These are phyloP conservation scores for Hybos culiciformis DNA, from an alignment of 2,888 invertebrate species.

Conservation along the genomic window DNA sequence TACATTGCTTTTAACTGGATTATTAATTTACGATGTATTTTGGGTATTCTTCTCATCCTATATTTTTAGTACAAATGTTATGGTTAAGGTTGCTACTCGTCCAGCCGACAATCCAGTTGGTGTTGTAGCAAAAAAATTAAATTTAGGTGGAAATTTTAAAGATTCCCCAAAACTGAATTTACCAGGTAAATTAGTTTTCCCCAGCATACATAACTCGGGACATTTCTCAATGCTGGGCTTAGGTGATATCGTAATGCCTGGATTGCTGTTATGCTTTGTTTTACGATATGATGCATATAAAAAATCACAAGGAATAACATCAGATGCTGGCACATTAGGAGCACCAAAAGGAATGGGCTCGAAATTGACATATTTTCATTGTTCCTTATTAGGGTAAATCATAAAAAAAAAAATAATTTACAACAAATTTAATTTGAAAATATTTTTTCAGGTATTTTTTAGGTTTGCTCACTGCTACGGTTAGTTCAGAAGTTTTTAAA, in stretches of 20 bases:
- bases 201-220: conserved; percentile 89
- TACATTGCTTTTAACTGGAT: conserved; percentile 81
- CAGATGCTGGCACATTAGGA: conserved; percentile 43
- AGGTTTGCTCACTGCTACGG: conserved; percentile 90
- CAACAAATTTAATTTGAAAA: neutral
- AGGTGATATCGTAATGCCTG: conserved; percentile 90
- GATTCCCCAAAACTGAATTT: conserved; percentile 91
- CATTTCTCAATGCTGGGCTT: conserved; percentile 93
- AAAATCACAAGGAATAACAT: conserved; percentile 49
- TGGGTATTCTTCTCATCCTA: conserved; percentile 99
- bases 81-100: conserved; percentile 84
- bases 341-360: conserved; percentile 45
- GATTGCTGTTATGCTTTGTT: conserved; percentile 87
- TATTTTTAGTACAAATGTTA: conserved; percentile 96
- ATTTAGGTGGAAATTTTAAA: conserved; percentile 76
- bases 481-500: conserved; percentile 95
- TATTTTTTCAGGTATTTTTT: conserved; percentile 56
- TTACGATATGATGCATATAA: conserved; percentile 95
- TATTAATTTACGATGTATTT: conserved; percentile 92
- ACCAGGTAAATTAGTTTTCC: conserved; percentile 94
- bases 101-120: conserved; percentile 89
- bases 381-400: conserved; percentile 74
- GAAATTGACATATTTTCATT: conserved; percentile 90
- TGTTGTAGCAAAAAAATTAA: conserved; percentile 81
- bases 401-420: neutral